A percentile compares a stretch with the other conserved stretches of the same genome.
These are phyloP conservation scores for Eospalax fontanierii DNA, from an alignment of 2,797 vertebrate species.

Conservation along the genomic window DNA sequence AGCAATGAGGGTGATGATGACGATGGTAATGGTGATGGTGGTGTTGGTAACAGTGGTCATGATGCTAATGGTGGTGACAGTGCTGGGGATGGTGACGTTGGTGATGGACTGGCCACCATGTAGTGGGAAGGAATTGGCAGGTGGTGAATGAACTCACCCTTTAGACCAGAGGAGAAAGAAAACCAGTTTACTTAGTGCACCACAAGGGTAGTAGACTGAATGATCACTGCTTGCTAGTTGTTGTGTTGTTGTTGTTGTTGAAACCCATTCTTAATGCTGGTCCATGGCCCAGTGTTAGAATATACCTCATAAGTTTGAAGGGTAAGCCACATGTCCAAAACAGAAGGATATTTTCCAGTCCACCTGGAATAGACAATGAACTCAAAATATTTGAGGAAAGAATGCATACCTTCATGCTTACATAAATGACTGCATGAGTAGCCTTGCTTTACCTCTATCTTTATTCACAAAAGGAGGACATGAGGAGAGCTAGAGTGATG, in stretches of 20 bases:
- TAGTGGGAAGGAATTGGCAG: background rate
- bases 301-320: background rate
- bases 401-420: background rate
- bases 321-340: background rate
- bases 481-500: background rate
- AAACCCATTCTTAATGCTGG: background rate
- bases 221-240: background rate
- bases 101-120: background rate
- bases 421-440: background rate
- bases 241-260: background rate
- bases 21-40: background rate
- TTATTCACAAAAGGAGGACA: constrained; percentile 7
- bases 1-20: background rate
- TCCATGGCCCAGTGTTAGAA: background rate
- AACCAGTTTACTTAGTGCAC: background rate
- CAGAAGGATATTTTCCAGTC: background rate
- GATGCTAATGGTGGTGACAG: background rate
- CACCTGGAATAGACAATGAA: background rate
- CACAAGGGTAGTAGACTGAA: background rate
- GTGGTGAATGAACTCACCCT: background rate
- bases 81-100: background rate
- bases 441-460: background rate
- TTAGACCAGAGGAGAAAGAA: background rate
- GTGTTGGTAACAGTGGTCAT: background rate
- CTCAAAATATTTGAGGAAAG: background rate